Evolutionary conservation across 1,140 invertebrate genomes (phyloP), one percentile per base, ranked within the genome.

Genomic region (Drosophila kepulauana): DNA sequence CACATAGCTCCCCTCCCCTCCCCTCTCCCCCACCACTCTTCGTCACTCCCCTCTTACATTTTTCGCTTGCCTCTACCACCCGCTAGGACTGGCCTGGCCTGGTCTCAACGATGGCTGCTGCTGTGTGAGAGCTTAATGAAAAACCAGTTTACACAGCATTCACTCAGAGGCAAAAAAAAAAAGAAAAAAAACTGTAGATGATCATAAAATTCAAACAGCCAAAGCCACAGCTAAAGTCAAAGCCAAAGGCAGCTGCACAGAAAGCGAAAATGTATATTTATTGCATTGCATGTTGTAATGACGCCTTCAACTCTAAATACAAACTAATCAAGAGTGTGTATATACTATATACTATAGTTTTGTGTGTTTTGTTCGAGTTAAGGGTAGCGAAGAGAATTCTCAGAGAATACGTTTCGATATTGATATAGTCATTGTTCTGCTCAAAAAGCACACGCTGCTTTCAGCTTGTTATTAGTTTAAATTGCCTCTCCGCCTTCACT

Each of bases 381-480:
- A 57, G 57, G 56, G 38, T 28, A 10, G 1, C 41, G 11, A 20
- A 58, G 8, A 58, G 41, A 43, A 13, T 43, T 43, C 41, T 43
- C 41, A 43, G 41, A 43, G 41, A 43, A 13, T 43, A 38, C 25
- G 20, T 38, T 56, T 88, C 67, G 80, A 89, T 89, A 89, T 73
- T 15, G 64, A 88, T 84, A 85, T 80, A 78, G 77, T 88, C 85
- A 88, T 88, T 88, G 85, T 88, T 89, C 51, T 88, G 74, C 65
- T 73, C 58, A 48, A 87, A 87, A 79, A 76, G 69, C 71, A 84
- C 84, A 82, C 59, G 56, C 10, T 46, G 13, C 54, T 20, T 13
- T 20, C 43, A 28, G 52, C 8, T 66, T 58, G 51, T 67, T 73
- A 59, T 73, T 67, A 73, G 70, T 58, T 72, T 57, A 30, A 28